Conservation (phyloP, 2,113 vertebrate species). For the Cercopithecus mona region DNA sequence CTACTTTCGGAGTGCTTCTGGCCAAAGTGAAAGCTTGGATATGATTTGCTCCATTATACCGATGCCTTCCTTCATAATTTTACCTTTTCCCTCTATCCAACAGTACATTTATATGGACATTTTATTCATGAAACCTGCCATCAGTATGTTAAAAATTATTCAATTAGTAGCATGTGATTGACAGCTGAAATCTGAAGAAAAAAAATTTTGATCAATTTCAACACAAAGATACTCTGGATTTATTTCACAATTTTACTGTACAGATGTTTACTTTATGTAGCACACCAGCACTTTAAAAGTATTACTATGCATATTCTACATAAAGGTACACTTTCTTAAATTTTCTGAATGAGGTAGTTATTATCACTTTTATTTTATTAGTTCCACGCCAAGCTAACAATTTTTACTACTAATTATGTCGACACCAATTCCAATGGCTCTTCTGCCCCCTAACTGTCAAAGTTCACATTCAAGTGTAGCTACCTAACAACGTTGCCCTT, state of each 20-base stretch:
- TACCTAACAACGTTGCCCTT: slow-evolving; percentile 47
- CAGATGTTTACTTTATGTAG: slow-evolving; percentile 23
- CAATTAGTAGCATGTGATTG: slow-evolving; percentile 75
- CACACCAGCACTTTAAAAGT: slow-evolving; percentile 30
- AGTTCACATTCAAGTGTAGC: slow-evolving; percentile 53
- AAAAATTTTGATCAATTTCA: slow-evolving; percentile 75
- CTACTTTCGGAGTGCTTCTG: slow-evolving; percentile 54
- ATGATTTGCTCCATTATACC: slow-evolving; percentile 24
- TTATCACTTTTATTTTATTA: slow-evolving; percentile 73
- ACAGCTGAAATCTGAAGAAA: slow-evolving; percentile 53
- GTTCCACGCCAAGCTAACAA: slow-evolving; percentile 35
- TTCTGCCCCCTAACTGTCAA: slow-evolving; percentile 73
- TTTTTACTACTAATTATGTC: slow-evolving; percentile 49
- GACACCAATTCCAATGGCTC: slow-evolving; percentile 72
- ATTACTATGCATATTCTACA: slow-evolving; percentile 47
- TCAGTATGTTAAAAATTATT: slow-evolving; percentile 68
- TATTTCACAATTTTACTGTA: slow-evolving; percentile 11
- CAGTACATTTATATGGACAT: neutral
- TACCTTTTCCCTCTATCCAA: neutral
- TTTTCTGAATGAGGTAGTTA: slow-evolving; percentile 60
- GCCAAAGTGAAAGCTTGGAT: slow-evolving; percentile 42
- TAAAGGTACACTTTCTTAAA: slow-evolving; percentile 59
- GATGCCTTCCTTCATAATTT: neutral
- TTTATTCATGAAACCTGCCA: slow-evolving; percentile 69
- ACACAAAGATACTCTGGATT: slow-evolving; percentile 19